Conservation (phyloP, 2,797 vertebrate species). For the Sciurus carolinensis region DNA sequence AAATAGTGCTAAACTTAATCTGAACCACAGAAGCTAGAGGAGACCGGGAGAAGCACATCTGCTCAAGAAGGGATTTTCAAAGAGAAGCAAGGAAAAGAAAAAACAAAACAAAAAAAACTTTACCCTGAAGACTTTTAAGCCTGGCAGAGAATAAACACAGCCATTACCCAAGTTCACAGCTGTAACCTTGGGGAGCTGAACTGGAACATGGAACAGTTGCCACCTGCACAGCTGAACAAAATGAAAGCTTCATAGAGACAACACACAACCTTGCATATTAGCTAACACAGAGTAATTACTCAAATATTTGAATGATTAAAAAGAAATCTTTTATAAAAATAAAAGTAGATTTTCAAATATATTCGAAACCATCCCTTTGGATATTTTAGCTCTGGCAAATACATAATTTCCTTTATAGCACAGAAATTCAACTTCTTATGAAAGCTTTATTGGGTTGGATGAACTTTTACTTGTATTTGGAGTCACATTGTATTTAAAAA, state of each 20-base stretch:
- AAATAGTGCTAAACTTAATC: slow-evolving; percentile 40
- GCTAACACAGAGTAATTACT: not conserved
- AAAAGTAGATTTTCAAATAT: not conserved
- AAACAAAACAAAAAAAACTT: not conserved
- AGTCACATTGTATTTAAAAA: slow-evolving; percentile 48
- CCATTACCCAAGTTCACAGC: slow-evolving; percentile 78
- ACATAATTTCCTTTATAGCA: slow-evolving; percentile 43
- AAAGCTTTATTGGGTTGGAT: not conserved
- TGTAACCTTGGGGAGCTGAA: slow-evolving; percentile 82
- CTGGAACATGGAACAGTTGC: slow-evolving; percentile 77
- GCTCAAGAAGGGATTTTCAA: slow-evolving; percentile 70
- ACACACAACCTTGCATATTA: not conserved
- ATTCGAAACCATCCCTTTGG: not conserved
- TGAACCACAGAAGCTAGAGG: slow-evolving; percentile 48
- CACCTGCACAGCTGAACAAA: slow-evolving; percentile 75
- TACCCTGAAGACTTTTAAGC: slow-evolving; percentile 71
- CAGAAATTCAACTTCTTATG: slow-evolving; percentile 1
- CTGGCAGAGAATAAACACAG: slow-evolving; percentile 78
- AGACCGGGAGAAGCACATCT: slow-evolving; percentile 33
- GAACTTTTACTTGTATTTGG: slow-evolving; percentile 3
- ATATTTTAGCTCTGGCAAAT: slow-evolving; percentile 4
- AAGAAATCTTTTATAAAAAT: not conserved
- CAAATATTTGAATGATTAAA: not conserved
- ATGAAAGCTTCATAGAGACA: not conserved
- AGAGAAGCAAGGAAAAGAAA: slow-evolving; percentile 42